Conservation (phyloP, 2,888 invertebrate genomes). For the Eupithecia vulgata region DNA sequence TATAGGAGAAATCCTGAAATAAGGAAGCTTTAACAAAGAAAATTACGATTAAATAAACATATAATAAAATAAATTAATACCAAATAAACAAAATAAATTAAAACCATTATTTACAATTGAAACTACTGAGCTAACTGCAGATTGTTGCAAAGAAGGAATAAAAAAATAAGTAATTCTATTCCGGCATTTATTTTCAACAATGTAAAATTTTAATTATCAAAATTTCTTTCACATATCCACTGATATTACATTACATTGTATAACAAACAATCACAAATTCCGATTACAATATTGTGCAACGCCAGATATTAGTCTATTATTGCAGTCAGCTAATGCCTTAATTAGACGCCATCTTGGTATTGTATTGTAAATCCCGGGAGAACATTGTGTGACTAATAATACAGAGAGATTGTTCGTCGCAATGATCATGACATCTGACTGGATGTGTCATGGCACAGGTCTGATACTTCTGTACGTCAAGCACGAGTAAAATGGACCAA, state of each 20-base stretch:
- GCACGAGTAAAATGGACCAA: background rate
- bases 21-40: too few species aligned
- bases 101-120: too few species aligned
- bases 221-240: background rate
- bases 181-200: too few species aligned
- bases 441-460: background rate
- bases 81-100: too few species aligned
- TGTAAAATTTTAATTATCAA: background rate
- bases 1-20: too few species aligned
- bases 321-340: constrained; percentile 30
- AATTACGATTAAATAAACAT: too few species aligned
- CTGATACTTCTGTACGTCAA: background rate
- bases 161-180: too few species aligned
- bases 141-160: too few species aligned
- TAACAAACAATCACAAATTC: background rate
- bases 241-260: background rate
- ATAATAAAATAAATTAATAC: too few species aligned
- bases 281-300: constrained; percentile 24
- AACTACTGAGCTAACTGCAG: too few species aligned
- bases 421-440: background rate
- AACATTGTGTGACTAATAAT: constrained; percentile 5
- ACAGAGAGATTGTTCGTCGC: constrained; percentile 2
- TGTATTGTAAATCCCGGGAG: constrained; percentile 7
- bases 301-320: constrained; percentile 31
- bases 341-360: constrained; percentile 29